Conservation (phyloP, 2,113 vertebrate genomes). For the Progne subis region DNA sequence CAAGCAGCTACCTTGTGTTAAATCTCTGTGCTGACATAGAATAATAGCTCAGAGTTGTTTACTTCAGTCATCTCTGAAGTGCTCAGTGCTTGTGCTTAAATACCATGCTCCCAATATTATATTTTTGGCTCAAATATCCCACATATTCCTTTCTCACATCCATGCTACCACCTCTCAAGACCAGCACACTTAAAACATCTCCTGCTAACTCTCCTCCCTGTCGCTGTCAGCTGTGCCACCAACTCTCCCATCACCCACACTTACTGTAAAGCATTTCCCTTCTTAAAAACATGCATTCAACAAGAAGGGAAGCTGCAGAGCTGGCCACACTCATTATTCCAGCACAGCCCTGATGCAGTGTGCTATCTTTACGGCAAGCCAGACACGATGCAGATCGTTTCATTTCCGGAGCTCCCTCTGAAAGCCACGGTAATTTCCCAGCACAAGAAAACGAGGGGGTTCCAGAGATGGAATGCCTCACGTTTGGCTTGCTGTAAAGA, state of each 20-base stretch:
- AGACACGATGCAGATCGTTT: background rate
- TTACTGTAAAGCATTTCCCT: background rate
- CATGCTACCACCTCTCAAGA: background rate
- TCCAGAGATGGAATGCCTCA: background rate
- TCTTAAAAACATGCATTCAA: background rate
- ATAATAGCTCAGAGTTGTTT: background rate
- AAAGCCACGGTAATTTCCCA: conserved; percentile 22
- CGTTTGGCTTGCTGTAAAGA: background rate
- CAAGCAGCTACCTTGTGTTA: background rate
- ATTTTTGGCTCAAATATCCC: background rate
- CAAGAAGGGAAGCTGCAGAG: background rate
- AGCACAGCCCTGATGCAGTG: background rate
- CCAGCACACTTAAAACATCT: background rate
- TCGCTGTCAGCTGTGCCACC: background rate
- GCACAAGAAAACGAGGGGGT: background rate
- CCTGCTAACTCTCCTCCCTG: background rate
- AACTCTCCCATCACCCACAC: background rate
- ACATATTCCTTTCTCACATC: background rate
- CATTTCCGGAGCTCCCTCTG: conserved; percentile 26
- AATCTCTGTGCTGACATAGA: background rate
- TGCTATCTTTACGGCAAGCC: background rate
- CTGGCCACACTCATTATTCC: background rate
- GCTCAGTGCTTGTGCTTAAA: background rate
- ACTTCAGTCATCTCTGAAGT: background rate
- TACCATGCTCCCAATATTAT: background rate